Base-by-base conservation (phyloP, 2,797 vertebrate genomes). In the Distichodus sexfasciatus region DNA sequence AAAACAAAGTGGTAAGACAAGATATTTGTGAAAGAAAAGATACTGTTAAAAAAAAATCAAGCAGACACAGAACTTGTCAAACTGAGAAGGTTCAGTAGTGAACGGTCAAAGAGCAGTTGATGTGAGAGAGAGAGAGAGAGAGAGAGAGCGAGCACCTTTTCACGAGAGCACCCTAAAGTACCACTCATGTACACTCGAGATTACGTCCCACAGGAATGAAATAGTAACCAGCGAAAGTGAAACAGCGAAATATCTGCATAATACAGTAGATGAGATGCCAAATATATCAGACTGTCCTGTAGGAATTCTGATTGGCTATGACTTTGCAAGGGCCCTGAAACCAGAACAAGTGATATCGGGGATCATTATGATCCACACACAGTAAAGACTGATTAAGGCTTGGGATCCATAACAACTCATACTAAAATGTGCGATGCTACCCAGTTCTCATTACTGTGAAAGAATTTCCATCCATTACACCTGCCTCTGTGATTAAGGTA, bases 271-370 rank as follows among this genome's bases (percentile, higher is more conserved):
- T 6, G 38, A 77, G 29, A 66, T 74, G 41, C 61, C 55, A 12
- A 48, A 67, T 51, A 10, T 77, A 1, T 53, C 69, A 19, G 10
- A 68, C 19, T 71, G 57, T 64, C 62, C 57, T 10, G 24, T 53
- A 41, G 63, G 51, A 6, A 66, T 79, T 6, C 38, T 75, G 4
- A 74, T 74, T 43, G 67, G 74, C n/a, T 76, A 74, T 61, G 63
- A 76, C 29, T 69, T 66, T 40, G 12, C 54, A n/a, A 74, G 63
- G 6, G 77, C 59, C 14, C 46, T 71, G 10, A 74, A 74, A 60
- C 71, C 71, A 71, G 55, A 14, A 5, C 2, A 68, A 24, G 67
- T 74, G 6, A 26, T 71, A 55, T 57, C 62, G 43, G 62, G 59
- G 24, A 67, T 9, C 46, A 65, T 6, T 7, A 54, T 4, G 41